A percentile compares a stretch with the other conserved stretches of the same genome.
Conservation (phyloP, 1,140 invertebrate species). For the Penaeus japonicus region DNA sequence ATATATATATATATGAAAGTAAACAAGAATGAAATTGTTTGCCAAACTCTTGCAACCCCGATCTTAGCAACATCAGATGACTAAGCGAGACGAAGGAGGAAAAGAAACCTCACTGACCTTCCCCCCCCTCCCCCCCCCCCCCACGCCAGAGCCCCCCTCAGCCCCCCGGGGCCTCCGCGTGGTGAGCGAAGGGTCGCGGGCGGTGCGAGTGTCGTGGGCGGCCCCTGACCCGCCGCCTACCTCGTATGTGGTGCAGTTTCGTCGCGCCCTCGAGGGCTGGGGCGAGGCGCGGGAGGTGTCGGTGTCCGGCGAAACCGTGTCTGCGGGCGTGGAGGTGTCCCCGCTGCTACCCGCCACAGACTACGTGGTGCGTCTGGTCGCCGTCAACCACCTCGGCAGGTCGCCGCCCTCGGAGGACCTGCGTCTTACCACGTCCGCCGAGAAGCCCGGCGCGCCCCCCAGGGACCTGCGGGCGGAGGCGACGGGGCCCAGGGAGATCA, state of each 20-base stretch:
- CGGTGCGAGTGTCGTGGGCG: constrained; percentile 46
- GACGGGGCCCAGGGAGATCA: constrained; percentile 77
- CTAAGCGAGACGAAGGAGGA: no score
- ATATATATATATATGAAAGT: no score
- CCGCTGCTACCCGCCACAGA: constrained; percentile 51
- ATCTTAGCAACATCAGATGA: no score
- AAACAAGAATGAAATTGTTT: no score
- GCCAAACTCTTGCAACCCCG: no score
- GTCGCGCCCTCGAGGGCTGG: constrained; percentile 42
- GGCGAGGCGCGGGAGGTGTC: constrained; percentile 36
- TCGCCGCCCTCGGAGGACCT: constrained; percentile 61
- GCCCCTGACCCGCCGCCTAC: constrained; percentile 38
- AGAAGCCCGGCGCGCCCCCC: constrained; percentile 76
- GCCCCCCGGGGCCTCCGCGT: constrained; percentile 50
- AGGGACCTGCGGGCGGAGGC: constrained; percentile 75
- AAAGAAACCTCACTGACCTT: not conserved
- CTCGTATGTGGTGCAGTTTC: constrained; percentile 51
- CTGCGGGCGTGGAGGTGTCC: constrained; percentile 28
- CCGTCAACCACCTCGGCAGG: constrained; percentile 62
- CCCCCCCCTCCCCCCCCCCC: no score
- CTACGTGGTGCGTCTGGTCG: constrained; percentile 55
- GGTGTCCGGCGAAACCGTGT: not conserved
- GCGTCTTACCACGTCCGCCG: constrained; percentile 49
- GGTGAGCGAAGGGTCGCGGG: constrained; percentile 44
- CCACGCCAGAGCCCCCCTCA: constrained; percentile 49